Evolutionary conservation across 2,797 vertebrate species (phyloP).

Genomic region (Psittacula echo): DNA sequence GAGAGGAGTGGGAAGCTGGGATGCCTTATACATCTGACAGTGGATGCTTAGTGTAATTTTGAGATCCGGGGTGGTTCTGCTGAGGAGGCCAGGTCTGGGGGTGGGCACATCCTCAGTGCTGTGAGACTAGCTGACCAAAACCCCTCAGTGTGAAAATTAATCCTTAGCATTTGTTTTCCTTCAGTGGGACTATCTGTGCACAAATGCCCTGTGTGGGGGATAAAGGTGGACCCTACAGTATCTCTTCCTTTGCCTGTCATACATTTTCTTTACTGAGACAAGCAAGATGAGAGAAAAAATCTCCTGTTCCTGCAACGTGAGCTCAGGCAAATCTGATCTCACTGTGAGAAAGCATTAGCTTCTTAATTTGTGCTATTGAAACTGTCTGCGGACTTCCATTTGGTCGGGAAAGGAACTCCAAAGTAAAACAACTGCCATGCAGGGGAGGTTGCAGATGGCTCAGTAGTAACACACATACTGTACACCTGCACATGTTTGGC

Average conservation of each 20-base stretch:
- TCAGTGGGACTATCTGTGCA: not conserved
- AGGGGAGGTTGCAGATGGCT: slow-evolving; percentile 52
- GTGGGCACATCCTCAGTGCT: not conserved
- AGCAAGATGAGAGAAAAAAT: slow-evolving; percentile 24
- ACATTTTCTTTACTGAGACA: not conserved
- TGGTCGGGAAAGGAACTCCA: slow-evolving; percentile 54
- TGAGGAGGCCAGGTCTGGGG: not conserved
- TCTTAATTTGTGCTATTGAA: slow-evolving; percentile 57
- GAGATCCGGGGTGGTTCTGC: not conserved
- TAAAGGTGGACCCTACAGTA: not conserved
- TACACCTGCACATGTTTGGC: slow-evolving; percentile 59
- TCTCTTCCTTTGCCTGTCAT: not conserved
- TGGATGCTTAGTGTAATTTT: not conserved
- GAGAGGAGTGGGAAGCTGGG: not conserved
- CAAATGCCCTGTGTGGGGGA: not conserved
- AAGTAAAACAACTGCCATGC: slow-evolving; percentile 45
- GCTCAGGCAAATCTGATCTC: slow-evolving; percentile 47
- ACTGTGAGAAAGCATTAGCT: slow-evolving; percentile 58
- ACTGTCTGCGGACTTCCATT: slow-evolving; percentile 49
- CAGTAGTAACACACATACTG: slow-evolving; percentile 43
- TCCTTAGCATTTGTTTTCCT: not conserved
- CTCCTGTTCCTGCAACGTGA: slow-evolving; percentile 59
- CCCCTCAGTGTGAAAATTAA: not conserved
- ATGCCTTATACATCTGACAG: not conserved
- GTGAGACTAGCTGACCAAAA: not conserved